Evolutionary conservation across 2,888 invertebrate genomes (phyloP), one percentile per base, ranked within the genome.

Genomic region (Phyllotreta striolata): DNA sequence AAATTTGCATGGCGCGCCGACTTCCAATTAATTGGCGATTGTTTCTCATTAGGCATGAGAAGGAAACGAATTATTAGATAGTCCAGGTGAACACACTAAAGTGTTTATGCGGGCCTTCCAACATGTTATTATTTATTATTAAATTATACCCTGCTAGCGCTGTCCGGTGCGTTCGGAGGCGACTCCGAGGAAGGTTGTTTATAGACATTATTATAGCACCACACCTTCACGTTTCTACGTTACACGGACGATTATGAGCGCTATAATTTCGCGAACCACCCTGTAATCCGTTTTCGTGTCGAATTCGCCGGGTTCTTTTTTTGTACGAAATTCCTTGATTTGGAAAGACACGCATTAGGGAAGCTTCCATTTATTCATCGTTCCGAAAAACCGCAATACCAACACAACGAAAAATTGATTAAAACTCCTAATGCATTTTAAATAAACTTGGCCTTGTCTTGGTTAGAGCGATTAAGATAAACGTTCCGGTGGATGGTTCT

Each of bases 91-190:
- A 70, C 64, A 24, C 63, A 66, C 62, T 58, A 71, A 71, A 71
- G 73, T 74, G 72, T 56, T 74, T 74, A 72, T 77, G 76, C 76
- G 76, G 76, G 75, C 70, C 68, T 65, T 62, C 62, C 63, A 74
- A 76, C 73, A 66, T 73, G 66, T 75, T 73, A 76, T 75, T 74
- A 74, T 68, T 73, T 65, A 72, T 74, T 76, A 75, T 73, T 73
- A 75, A 76, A 75, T 75, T 75, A 73, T 74, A 72, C 65, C 73
- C 71, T 70, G 70, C 68, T 72, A 70, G 67, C 71, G 73, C 72
- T 73, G 73, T 72, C 71, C 73, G 46, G 44, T 39, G 4, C 34
- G 10, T 52, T 38, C 37, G 7, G 51, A 35, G 8, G 10, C n/a
- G 9, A n/a, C 13, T n/a, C 7, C 37, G 39, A 35, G 39, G n/a